Percentiles rank a stretch among this genome's conserved stretches.
Evolutionary conservation across 1,140 invertebrate species (phyloP).

Genomic region (Parapsyche elsis): DNA sequence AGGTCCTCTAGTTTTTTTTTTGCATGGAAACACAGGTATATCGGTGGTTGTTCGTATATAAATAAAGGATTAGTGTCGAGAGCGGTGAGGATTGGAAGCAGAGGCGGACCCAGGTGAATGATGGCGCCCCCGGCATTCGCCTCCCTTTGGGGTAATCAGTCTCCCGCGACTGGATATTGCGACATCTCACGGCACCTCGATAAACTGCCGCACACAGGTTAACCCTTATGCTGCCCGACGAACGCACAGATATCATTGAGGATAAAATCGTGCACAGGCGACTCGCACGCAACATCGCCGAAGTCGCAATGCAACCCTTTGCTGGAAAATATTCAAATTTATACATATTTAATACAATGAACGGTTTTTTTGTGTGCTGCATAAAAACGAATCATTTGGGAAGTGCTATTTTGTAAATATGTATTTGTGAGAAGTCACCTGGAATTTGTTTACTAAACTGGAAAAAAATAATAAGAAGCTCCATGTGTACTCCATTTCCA

Average conservation of each 20-base stretch:
- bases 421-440: no score
- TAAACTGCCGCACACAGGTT: neutral
- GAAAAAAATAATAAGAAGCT: no score
- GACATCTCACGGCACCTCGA: slow-evolving; percentile 53
- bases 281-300: neutral
- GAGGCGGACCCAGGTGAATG: slow-evolving; percentile 22
- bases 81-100: slow-evolving; percentile 50
- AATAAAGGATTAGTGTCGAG: slow-evolving; percentile 54
- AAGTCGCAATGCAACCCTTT: no score
- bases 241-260: neutral
- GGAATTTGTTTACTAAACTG: no score
- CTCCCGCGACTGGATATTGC: slow-evolving; percentile 48
- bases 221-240: no score
- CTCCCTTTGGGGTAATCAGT: slow-evolving; percentile 51
- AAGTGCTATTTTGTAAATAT: no score
- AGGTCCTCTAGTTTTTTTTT: neutral
- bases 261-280: neutral
- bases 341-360: no score
- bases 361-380: no score
- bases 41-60: slow-evolving; percentile 29
- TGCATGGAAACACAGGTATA: slow-evolving; percentile 3
- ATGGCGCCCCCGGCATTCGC: slow-evolving; percentile 8
- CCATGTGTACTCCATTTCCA: no score
- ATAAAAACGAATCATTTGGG: no score
- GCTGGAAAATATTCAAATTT: no score